A percentile compares a stretch with the other conserved stretches of the same genome.
Conservation (phyloP, 2,888 invertebrate species). For the Hydriomena furcata region DNA sequence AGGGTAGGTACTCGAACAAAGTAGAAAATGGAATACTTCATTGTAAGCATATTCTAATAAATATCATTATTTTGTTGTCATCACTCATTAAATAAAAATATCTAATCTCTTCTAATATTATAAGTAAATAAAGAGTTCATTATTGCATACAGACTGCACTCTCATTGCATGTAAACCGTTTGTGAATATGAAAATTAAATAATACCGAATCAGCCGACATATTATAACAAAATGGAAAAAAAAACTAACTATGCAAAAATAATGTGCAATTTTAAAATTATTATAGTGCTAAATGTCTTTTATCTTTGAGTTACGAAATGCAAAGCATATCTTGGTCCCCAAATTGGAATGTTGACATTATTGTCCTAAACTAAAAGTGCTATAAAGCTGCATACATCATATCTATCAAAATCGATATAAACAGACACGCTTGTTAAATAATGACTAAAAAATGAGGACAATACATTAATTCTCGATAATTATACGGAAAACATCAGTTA, state of each 20-base stretch:
- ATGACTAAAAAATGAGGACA: slow-evolving; percentile 71
- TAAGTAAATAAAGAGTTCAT: slow-evolving; percentile 76
- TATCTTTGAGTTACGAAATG: slow-evolving; percentile 49
- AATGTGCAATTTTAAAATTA: slow-evolving; percentile 40
- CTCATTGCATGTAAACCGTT: slow-evolving; percentile 32
- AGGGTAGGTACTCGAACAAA: slow-evolving; percentile 72
- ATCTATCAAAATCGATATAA: slow-evolving; percentile 48
- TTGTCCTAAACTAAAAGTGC: slow-evolving; percentile 50
- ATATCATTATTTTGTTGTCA: slow-evolving; percentile 77
- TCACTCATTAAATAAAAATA: slow-evolving; percentile 81
- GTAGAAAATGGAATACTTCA: slow-evolving; percentile 74
- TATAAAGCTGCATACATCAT: slow-evolving; percentile 59
- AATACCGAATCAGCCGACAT: slow-evolving; percentile 21
- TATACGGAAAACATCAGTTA: slow-evolving; percentile 60
- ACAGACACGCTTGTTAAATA: slow-evolving; percentile 67
- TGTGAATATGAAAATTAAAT: slow-evolving; percentile 23
- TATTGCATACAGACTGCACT: slow-evolving; percentile 66
- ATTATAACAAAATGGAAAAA: slow-evolving; percentile 15
- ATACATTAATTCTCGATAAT: slow-evolving; percentile 62
- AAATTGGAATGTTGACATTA: slow-evolving; percentile 73
- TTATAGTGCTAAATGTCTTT: slow-evolving; percentile 50
- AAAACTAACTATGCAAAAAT: slow-evolving; percentile 31
- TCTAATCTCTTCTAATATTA: slow-evolving; percentile 79
- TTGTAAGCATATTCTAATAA: slow-evolving; percentile 77
- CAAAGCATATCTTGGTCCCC: slow-evolving; percentile 68